phyloP scores from a whole-genome alignment of 2,113 vertebrate species.

The Pyrgilauda ruficollis region DNA sequence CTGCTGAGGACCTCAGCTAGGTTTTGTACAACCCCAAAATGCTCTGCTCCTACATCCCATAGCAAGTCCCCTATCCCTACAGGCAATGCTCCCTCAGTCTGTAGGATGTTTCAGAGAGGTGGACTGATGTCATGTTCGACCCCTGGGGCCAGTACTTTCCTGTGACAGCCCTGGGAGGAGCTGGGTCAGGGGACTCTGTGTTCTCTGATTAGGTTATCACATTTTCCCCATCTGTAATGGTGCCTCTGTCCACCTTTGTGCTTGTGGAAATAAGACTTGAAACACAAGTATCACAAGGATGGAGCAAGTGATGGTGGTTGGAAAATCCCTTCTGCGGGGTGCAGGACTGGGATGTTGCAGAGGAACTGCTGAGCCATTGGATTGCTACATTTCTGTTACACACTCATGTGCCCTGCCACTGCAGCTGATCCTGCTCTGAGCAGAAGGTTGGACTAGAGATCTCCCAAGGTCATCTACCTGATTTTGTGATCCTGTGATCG shows the following conservation, averaged over 20 bases:
- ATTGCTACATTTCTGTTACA: not conserved
- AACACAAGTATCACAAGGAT: not conserved
- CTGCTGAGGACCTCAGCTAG: not conserved
- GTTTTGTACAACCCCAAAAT: not conserved
- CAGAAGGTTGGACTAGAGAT: not conserved
- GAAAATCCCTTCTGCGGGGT: not conserved
- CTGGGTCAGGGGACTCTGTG: not conserved
- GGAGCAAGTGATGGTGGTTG: not conserved
- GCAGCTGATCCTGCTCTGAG: not conserved
- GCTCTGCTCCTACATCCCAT: not conserved
- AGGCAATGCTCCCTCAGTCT: not conserved
- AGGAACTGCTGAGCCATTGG: not conserved
- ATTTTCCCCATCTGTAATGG: not conserved
- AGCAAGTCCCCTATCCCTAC: not conserved
- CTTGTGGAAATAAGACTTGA: not conserved
- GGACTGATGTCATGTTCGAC: accelerated
- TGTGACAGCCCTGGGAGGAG: not conserved
- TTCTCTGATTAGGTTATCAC: not conserved
- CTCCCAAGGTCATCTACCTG: not conserved
- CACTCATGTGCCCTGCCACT: not conserved
- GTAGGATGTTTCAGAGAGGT: not conserved
- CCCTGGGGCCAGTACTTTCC: not conserved
- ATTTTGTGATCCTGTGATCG: not conserved
- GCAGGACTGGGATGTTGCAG: not conserved
- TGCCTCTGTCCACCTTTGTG: not conserved